phyloP scores from a whole-genome alignment of 2,888 invertebrate species.

The Petrophora chlorosata region DNA sequence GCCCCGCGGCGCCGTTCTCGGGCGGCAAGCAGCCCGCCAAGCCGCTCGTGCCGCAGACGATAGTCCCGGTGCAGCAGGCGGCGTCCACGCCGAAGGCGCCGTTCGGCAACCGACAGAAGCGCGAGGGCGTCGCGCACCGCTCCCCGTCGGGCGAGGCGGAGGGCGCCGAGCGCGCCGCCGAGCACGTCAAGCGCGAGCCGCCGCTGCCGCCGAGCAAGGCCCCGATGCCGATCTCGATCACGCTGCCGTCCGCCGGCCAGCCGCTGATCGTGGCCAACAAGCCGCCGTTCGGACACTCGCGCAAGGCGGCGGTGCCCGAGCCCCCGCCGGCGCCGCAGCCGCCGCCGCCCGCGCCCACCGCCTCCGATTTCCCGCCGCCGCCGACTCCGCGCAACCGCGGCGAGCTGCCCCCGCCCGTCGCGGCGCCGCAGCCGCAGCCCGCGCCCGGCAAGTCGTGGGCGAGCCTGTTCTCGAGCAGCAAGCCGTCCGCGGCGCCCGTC shows the following conservation, averaged over 20 bases:
- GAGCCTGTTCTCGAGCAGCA: constrained; percentile 84
- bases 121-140: constrained; percentile 66
- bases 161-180: constrained; percentile 49
- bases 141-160: constrained; percentile 69
- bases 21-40: constrained; percentile 71
- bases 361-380: constrained; percentile 80
- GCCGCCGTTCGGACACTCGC: constrained; percentile 74
- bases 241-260: constrained; percentile 68
- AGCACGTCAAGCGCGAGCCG: constrained; percentile 68
- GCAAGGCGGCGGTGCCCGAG: constrained; percentile 62
- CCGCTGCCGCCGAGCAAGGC: constrained; percentile 74
- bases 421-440: constrained; percentile 66
- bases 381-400: constrained; percentile 74
- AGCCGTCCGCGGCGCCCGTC: constrained; percentile 43
- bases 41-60: constrained; percentile 72
- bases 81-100: constrained; percentile 74
- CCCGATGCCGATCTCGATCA: constrained; percentile 79
- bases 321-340: constrained; percentile 68
- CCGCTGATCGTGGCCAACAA: constrained; percentile 79
- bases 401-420: constrained; percentile 62
- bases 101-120: constrained; percentile 76
- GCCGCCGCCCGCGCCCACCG: constrained; percentile 74
- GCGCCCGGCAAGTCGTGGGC: constrained; percentile 86
- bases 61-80: constrained; percentile 73
- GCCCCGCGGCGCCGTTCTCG: constrained; percentile 76